Percentiles rank a stretch among this genome's conserved stretches.
Conservation (phyloP, 2,888 invertebrate species). For the Harpagoxenus sublaevis region DNA sequence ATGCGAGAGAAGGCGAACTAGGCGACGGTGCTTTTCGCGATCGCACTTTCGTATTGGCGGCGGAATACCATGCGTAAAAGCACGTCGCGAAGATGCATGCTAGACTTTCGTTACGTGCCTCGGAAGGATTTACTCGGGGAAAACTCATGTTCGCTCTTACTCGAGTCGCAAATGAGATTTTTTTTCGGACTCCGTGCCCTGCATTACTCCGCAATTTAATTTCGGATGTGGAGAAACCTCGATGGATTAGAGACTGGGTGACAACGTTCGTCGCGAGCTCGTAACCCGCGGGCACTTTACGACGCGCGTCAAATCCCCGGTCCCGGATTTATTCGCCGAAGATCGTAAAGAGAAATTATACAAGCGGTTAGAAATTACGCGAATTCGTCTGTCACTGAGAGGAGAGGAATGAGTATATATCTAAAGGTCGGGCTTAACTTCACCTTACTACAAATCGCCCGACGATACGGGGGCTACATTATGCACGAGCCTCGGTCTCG, state of each 20-base stretch:
- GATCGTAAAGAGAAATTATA: slow-evolving; percentile 36
- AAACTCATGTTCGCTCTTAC: slow-evolving; percentile 44
- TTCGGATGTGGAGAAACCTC: slow-evolving; percentile 42
- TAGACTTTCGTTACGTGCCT: slow-evolving; percentile 31
- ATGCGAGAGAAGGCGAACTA: background rate
- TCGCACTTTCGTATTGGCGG: slow-evolving; percentile 30
- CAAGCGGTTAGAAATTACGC: slow-evolving; percentile 20
- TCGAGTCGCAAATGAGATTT: slow-evolving; percentile 44
- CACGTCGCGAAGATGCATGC: slow-evolving; percentile 35
- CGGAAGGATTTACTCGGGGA: slow-evolving; percentile 32
- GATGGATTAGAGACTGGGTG: slow-evolving; percentile 36
- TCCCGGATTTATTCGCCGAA: slow-evolving; percentile 8
- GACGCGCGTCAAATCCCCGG: slow-evolving; percentile 25
- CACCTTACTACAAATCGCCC: slow-evolving; percentile 18
- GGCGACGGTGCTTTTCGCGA: background rate
- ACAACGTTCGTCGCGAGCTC: slow-evolving; percentile 19
- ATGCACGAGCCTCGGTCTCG: slow-evolving; percentile 29
- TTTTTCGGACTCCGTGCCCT: slow-evolving; percentile 38
- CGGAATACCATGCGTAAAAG: slow-evolving; percentile 39
- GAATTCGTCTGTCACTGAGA: background rate
- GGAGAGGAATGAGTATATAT: background rate
- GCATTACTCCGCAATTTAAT: slow-evolving; percentile 48
- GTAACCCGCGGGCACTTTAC: slow-evolving; percentile 38
- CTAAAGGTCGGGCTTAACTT: slow-evolving; percentile 12
- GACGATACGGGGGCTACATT: background rate